phyloP scores from a whole-genome alignment of 2,797 vertebrate species.

The Danio albolineatus region DNA sequence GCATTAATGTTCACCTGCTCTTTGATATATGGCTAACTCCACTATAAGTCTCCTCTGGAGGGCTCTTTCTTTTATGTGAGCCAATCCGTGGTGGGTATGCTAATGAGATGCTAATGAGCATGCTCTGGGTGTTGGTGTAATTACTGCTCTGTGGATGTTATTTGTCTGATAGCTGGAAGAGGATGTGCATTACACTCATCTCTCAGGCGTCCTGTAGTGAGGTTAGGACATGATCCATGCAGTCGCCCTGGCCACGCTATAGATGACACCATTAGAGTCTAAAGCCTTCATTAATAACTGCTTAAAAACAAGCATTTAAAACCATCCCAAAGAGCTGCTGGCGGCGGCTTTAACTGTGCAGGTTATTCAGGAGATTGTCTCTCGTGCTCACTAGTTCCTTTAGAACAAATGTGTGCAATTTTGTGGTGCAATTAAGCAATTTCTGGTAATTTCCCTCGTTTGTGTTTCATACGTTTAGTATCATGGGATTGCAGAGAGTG shows the following conservation, averaged over 20 bases:
- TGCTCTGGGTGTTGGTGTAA: constrained; percentile 41
- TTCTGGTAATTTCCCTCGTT: background rate
- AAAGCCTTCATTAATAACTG: constrained; percentile 17
- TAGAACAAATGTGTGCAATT: background rate
- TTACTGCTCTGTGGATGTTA: constrained; percentile 43
- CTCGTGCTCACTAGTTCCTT: background rate
- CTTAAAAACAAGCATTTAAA: constrained; percentile 25
- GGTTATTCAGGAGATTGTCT: background rate
- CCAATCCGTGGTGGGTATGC: constrained; percentile 25
- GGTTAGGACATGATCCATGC: constrained; percentile 46
- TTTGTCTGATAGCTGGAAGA: constrained; percentile 46
- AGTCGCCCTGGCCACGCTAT: background rate
- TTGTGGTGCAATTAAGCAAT: background rate
- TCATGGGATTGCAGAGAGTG: background rate
- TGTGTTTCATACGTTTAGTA: background rate
- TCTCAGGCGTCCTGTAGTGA: constrained; percentile 38
- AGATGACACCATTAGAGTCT: constrained; percentile 17
- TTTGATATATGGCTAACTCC: constrained; percentile 12
- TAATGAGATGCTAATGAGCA: constrained; percentile 39
- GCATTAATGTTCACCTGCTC: background rate
- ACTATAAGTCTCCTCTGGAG: background rate
- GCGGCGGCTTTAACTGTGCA: background rate
- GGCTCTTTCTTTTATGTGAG: background rate
- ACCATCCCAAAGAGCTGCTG: constrained; percentile 1
- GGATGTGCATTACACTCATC: constrained; percentile 40